phyloP scores from a whole-genome alignment of 2,113 vertebrate species.

The Mixornis gularis region DNA sequence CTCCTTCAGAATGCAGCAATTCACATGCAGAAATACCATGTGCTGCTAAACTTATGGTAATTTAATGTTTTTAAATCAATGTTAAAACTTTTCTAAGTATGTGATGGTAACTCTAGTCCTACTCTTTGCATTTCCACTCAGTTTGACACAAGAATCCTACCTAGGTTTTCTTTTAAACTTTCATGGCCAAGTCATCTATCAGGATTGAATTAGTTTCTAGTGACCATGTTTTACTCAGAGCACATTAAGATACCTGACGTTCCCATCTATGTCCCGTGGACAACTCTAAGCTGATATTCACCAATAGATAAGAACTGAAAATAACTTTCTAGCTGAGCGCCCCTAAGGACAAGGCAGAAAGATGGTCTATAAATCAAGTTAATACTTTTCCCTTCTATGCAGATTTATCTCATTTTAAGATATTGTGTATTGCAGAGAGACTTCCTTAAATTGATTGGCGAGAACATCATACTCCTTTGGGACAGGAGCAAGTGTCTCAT shows the following conservation, averaged over 20 bases:
- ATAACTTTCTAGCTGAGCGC: not conserved
- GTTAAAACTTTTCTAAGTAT: not conserved
- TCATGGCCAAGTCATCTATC: not conserved
- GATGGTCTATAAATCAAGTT: not conserved
- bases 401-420: constrained; percentile 40
- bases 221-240: not conserved
- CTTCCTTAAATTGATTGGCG: not conserved
- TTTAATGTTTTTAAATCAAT: not conserved
- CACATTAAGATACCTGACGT: not conserved
- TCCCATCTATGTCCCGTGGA: not conserved
- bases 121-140: not conserved
- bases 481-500: not conserved
- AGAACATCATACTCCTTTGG: constrained; percentile 25
- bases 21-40: not conserved
- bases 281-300: not conserved
- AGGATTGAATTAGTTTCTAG: not conserved
- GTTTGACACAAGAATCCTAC: not conserved
- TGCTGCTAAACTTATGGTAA: not conserved
- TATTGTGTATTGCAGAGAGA: not conserved
- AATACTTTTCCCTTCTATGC: constrained; percentile 23
- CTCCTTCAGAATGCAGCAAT: not conserved
- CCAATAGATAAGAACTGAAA: not conserved
- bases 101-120: not conserved
- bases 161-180: not conserved
- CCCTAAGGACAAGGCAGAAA: not conserved